These are phyloP conservation scores for Rissa tridactyla DNA, from an alignment of 2,113 vertebrate species.

Conservation along the genomic window DNA sequence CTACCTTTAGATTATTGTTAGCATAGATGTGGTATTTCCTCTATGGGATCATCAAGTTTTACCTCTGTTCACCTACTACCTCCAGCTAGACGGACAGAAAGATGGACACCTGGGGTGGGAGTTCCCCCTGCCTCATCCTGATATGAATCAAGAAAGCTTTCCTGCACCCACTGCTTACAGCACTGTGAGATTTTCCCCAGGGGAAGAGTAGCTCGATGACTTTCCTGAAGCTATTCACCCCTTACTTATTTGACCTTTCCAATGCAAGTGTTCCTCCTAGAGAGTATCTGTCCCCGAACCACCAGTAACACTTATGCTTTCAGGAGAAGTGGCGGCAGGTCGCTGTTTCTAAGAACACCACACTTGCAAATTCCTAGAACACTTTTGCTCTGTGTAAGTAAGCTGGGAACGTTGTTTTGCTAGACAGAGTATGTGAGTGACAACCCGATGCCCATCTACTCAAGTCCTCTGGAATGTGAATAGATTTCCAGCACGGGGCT, in stretches of 20 bases:
- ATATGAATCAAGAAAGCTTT: not conserved
- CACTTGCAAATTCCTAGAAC: conserved; percentile 66
- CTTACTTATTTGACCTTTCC: not conserved
- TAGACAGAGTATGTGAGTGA: conserved; percentile 52
- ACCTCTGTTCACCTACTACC: not conserved
- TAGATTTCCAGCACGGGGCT: conserved; percentile 29
- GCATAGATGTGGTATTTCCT: not conserved
- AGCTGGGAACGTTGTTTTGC: conserved; percentile 58
- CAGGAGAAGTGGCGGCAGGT: not conserved
- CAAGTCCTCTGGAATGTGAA: conserved; percentile 55
- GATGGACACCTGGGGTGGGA: not conserved
- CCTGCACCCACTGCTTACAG: not conserved
- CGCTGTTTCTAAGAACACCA: conserved; percentile 46
- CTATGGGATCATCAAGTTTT: not conserved
- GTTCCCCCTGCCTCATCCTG: not conserved
- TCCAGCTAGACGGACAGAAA: not conserved
- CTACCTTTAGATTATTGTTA: not conserved
- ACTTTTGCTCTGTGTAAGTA: conserved; percentile 50
- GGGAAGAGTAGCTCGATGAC: not conserved
- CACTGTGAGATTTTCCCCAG: not conserved
- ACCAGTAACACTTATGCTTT: not conserved
- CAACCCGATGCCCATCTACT: conserved; percentile 35
- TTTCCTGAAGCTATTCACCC: not conserved
- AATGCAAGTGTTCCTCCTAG: not conserved
- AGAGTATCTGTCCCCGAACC: not conserved